Percentiles rank a stretch among this genome's conserved stretches.
Evolutionary conservation across 2,888 invertebrate genomes (phyloP).

Genomic region (Chaetoderma sp.): DNA sequence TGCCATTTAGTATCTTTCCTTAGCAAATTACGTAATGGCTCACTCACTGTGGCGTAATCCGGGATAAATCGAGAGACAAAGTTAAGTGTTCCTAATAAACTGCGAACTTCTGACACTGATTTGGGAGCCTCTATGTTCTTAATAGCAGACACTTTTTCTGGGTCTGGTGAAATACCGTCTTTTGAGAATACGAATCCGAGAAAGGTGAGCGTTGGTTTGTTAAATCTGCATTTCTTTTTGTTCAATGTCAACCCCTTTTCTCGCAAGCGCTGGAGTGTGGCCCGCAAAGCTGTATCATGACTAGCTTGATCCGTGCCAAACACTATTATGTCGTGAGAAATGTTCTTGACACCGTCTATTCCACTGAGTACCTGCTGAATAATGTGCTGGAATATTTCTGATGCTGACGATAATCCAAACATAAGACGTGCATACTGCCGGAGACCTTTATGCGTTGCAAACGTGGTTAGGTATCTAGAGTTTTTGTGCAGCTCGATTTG

Average conservation of each 20-base stretch:
- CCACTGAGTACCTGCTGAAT: conserved; percentile 1
- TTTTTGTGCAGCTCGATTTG: conserved; percentile 26
- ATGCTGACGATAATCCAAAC: conserved; percentile 19
- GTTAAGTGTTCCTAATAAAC: conserved; percentile 31
- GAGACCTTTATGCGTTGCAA: conserved; percentile 34
- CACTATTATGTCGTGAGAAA: too few species aligned
- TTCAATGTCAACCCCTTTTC: conserved; percentile 23
- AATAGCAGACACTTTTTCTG: conserved; percentile 5
- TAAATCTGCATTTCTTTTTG: conserved; percentile 19
- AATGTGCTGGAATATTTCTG: conserved; percentile 17
- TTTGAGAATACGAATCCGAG: too few species aligned
- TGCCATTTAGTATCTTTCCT: conserved; percentile 27
- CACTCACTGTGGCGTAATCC: conserved; percentile 29
- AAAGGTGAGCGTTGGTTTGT: not conserved
- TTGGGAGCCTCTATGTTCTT: conserved; percentile 8
- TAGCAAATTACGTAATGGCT: conserved; percentile 38
- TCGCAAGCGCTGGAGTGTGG: conserved; percentile 15
- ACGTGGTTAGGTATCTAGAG: conserved; percentile 35
- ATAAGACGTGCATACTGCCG: conserved; percentile 22
- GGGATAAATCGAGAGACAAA: conserved; percentile 33
- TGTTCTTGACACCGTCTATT: conserved; percentile 13
- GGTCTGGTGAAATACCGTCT: conserved; percentile 9
- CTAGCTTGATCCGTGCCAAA: too few species aligned
- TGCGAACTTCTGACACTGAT: conserved; percentile 1
- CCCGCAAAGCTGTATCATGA: conserved; percentile 15